Evolutionary conservation across 2,797 vertebrate species (phyloP).

Genomic region (Furcifer pardalis): DNA sequence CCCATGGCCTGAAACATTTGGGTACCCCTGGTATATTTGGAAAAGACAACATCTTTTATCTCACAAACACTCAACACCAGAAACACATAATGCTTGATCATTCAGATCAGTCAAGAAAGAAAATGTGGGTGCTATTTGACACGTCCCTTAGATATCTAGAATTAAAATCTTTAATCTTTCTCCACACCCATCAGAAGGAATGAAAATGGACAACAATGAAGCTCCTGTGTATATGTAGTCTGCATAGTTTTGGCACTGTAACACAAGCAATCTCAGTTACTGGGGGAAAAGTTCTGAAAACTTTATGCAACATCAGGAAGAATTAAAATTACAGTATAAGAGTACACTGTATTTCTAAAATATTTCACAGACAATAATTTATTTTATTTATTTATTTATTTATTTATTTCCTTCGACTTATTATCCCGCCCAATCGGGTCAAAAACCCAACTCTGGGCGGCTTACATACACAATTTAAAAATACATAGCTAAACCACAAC

Average conservation of each 20-base stretch:
- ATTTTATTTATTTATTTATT: too few relatives aligned
- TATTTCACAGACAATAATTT: too few relatives aligned
- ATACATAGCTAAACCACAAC: too few relatives aligned
- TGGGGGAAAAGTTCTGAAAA: constrained; percentile 61
- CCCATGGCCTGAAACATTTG: too few relatives aligned
- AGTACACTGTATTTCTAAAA: constrained; percentile 6
- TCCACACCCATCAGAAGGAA: constrained; percentile 80
- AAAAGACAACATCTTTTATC: constrained; percentile 62
- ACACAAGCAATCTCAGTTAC: constrained; percentile 74
- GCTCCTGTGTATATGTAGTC: constrained; percentile 80
- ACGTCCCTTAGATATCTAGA: constrained; percentile 80
- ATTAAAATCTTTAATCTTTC: constrained; percentile 81
- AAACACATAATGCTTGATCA: constrained; percentile 70
- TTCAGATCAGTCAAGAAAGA: constrained; percentile 68
- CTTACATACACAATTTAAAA: too few relatives aligned
- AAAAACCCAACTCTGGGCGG: too few relatives aligned
- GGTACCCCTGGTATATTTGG: too few relatives aligned
- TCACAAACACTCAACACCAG: constrained; percentile 67
- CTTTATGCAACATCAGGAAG: constrained; percentile 55
- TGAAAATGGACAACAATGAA: constrained; percentile 78
- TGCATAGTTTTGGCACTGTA: constrained; percentile 74
- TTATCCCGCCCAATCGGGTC: too few relatives aligned
- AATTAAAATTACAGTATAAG: constrained; percentile 61
- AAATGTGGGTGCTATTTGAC: constrained; percentile 73
- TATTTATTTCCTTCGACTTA: too few relatives aligned